These are phyloP conservation scores for Synanthedon andrenaeformis DNA, from an alignment of 2,888 invertebrate genomes.

Conservation along the genomic window DNA sequence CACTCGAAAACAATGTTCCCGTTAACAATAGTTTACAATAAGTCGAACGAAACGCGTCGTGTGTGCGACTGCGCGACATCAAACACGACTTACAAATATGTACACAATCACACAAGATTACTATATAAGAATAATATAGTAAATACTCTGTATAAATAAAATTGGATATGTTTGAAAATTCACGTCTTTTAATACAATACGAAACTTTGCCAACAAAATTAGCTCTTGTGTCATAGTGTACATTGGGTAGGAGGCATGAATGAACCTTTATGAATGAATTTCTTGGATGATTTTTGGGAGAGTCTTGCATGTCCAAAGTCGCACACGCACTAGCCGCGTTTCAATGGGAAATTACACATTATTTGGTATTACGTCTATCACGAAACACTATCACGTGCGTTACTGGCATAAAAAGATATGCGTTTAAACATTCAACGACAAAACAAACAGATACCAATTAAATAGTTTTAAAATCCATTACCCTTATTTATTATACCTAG, in stretches of 20 bases:
- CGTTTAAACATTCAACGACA: slow-evolving; percentile 40
- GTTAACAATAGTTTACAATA: slow-evolving; percentile 20
- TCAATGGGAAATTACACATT: slow-evolving; percentile 5
- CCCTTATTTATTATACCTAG: slow-evolving; percentile 38
- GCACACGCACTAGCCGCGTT: not conserved
- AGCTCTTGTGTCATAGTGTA: too few relatives aligned
- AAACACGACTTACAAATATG: too few relatives aligned
- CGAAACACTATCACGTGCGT: slow-evolving; percentile 63
- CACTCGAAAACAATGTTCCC: slow-evolving; percentile 54
- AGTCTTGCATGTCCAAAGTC: not conserved
- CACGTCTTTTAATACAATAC: too few relatives aligned
- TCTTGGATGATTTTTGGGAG: too few relatives aligned
- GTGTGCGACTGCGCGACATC: not conserved
- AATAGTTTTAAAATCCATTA: slow-evolving; percentile 41
- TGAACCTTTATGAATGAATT: too few relatives aligned
- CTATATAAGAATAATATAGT: too few relatives aligned
- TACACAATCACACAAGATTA: too few relatives aligned
- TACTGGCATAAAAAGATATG: slow-evolving; percentile 59
- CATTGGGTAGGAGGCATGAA: too few relatives aligned
- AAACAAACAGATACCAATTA: slow-evolving; percentile 24
- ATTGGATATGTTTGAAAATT: too few relatives aligned
- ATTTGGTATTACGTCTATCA: slow-evolving; percentile 45
- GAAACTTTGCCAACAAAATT: too few relatives aligned
- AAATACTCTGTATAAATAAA: too few relatives aligned
- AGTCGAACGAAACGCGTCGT: not conserved